These are phyloP conservation scores for Tipula vernalis DNA, from an alignment of 2,888 invertebrate genomes.

Conservation along the genomic window DNA sequence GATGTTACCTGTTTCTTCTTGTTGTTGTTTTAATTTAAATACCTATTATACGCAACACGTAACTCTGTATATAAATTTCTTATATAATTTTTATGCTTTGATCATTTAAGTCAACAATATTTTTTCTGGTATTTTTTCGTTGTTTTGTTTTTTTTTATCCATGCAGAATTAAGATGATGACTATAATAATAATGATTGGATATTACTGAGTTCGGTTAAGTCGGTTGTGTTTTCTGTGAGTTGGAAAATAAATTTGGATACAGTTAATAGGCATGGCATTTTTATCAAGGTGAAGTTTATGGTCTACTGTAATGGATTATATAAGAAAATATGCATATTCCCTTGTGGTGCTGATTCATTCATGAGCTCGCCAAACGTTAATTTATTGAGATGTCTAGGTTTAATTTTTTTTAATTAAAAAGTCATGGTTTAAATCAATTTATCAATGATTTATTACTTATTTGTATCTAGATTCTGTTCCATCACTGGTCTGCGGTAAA, in stretches of 20 bases:
- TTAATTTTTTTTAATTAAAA: not conserved
- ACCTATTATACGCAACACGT: slow-evolving; percentile 4
- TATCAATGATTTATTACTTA: not conserved
- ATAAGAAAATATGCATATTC: not conserved
- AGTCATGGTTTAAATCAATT: not conserved
- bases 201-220: not conserved
- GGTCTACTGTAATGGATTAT: not conserved
- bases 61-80: not conserved
- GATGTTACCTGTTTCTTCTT: not conserved
- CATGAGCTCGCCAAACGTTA: not conserved
- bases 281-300: not conserved
- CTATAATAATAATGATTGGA: not conserved
- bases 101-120: slow-evolving; percentile 4
- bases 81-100: not conserved
- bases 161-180: not conserved
- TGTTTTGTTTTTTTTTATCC: not conserved
- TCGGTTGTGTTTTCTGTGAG: not conserved
- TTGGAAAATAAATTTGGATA: not conserved
- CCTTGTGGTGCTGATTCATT: not conserved
- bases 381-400: not conserved
- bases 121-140: not conserved
- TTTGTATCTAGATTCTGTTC: not conserved
- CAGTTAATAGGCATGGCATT: not conserved
- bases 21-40: not conserved
- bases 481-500: not conserved